Evolutionary conservation across 2,888 invertebrate species (phyloP), one percentile per base, ranked within the genome.

Genomic region (Tupiocoris notatus): DNA sequence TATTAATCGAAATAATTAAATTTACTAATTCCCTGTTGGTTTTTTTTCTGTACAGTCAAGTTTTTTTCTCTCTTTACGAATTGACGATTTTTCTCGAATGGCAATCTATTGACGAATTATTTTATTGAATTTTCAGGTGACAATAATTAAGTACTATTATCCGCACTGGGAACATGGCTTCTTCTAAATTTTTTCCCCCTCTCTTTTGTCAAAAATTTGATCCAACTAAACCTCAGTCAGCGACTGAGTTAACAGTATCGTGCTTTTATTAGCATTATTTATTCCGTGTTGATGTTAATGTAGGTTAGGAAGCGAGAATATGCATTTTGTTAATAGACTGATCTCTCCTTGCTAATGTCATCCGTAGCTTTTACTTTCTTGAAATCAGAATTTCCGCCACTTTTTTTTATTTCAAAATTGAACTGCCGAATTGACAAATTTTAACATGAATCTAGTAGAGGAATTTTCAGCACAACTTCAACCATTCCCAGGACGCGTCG

Each of bases 161-260:
- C 79, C 80, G 22, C 79, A 81, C 67, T 82, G 82, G 82, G 82
- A 81, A 75, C 77, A 79, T 65, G 81, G 80, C 79, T 80, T 78
- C 80, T 80, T 80, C 80, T 81, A 76, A 73, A 62, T 20, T 64
- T 61, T 20, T 9, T 64, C 18, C 59, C 20, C 7, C 24, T 54
- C 58, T 22, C 6, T 56, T 75, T 56, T 18, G 16, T 21, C 64
- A 23, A n/a, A 23, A 58, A 57, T 65, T 21, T 24, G 3, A 63
- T 21, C 20, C 2, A 39, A 39, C 39, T 39, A 39, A 39, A 2
- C 21, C 12, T 12, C 9, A 23, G 24, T 59, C 24, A 58, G n/a
- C 59, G 22, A 24, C 24, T 24, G 7, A 16, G 22, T 17, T 59
- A 59, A 24, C 54, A 9, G 12, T 65, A n/a, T 23, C 39, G 65